Base-by-base conservation (phyloP, 1,140 invertebrate genomes). In the Drosophila eugracilis region DNA sequence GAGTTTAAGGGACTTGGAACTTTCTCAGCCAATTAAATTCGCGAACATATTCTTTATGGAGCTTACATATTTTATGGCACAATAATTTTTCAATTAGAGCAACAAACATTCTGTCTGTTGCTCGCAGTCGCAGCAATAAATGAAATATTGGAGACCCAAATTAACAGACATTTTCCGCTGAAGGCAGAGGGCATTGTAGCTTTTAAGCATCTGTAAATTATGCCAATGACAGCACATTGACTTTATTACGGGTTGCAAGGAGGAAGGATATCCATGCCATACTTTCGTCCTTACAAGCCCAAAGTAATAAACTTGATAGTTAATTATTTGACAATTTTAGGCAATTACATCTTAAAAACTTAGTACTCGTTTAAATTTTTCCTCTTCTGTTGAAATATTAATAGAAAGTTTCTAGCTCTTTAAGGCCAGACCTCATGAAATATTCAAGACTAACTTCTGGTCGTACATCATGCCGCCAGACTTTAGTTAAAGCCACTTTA, bases 21-120 rank as follows among this genome's bases (percentile, higher is more conserved):
- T 78, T 75, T 58, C 54, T 63, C 71, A 88, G 78, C 80, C 78
- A 83, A 88, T 88, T 88, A 88, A 88, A 88, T 53, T 54, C 62
- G 66, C 57, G 75, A 66, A 72, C 69, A 85, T 80, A 85, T 77
- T 75, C 66, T 63, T 74, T 52, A 77, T 48, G 52, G 39, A 45
- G 49, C 70, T 81, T 81, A 78, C 81, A 85, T 85, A 88, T 86
- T 85, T 85, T 75, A 85, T 81, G 83, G 83, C 62, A 73, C 81
- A 86, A 81, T 88, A 86, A 85, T 86, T 85, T 88, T 85, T 85
- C 83, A 88, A 86, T 85, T 85, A 86, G 70, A 70, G 53, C 72
- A 34, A 55, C 57, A 63, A 62, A 41, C 81, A 67, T 73, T 67
- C 59, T 76, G 80, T 76, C 76, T 85, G 59, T 34, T 41, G 55